A percentile compares a stretch with the other conserved stretches of the same genome.
Conservation (phyloP, 2,113 vertebrate genomes). For the Spea multiplicata region DNA sequence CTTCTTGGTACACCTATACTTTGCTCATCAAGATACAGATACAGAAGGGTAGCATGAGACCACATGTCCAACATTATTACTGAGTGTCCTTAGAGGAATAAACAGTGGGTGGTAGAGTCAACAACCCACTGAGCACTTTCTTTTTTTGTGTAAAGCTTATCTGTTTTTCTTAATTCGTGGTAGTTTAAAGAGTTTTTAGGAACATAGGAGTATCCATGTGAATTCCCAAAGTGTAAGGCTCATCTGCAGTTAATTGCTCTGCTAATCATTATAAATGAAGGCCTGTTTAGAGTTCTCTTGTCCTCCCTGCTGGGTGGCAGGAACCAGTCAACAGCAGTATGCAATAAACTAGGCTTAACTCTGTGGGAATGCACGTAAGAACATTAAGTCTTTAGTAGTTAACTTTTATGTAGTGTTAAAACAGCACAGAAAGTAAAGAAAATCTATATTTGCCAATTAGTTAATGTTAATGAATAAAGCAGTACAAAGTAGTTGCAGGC, state of each 20-base stretch:
- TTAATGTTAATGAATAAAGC: too few species aligned
- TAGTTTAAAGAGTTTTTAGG: not conserved
- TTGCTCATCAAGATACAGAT: too few species aligned
- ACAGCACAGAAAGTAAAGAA: too few species aligned
- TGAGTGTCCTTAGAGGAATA: too few species aligned
- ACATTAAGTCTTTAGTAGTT: not conserved
- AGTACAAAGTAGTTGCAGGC: too few species aligned
- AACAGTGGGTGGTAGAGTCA: too few species aligned
- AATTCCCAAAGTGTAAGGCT: constrained; percentile 14
- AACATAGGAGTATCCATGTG: constrained; percentile 13
- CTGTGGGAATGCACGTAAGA: constrained; percentile 11
- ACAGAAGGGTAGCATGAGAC: too few species aligned
- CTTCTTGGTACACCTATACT: too few species aligned
- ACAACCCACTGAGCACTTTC: too few species aligned
- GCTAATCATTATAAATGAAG: constrained; percentile 40
- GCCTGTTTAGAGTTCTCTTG: constrained; percentile 31
- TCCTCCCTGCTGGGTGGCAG: constrained; percentile 28
- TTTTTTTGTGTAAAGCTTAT: too few species aligned
- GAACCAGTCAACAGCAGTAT: constrained; percentile 27
- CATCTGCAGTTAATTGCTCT: constrained; percentile 29
- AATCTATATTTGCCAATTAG: too few species aligned
- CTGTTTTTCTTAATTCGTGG: not conserved
- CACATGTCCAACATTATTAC: too few species aligned
- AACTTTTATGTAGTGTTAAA: not conserved
- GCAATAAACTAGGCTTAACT: constrained; percentile 12